Evolutionary conservation across 2,113 vertebrate species (phyloP).

Genomic region (Syngnathus floridae): DNA sequence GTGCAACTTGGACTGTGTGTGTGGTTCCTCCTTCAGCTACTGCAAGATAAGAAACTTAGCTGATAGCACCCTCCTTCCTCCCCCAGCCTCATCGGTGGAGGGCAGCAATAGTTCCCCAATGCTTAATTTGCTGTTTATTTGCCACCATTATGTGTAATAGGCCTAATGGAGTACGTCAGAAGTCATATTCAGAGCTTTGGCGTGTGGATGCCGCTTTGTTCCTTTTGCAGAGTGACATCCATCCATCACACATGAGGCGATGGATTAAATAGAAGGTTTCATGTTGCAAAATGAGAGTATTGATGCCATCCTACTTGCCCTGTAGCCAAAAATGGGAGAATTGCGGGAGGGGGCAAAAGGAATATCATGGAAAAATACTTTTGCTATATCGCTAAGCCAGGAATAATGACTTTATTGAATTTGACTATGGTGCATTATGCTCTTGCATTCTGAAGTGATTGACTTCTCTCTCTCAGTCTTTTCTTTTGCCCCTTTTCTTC

Average conservation of each 20-base stretch:
- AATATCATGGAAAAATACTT: slow-evolving; percentile 54
- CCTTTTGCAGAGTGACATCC: slow-evolving; percentile 25
- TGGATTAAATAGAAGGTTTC: slow-evolving; percentile 49
- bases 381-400: slow-evolving; percentile 48
- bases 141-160: slow-evolving; percentile 46
- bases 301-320: slow-evolving; percentile 45
- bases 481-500: slow-evolving; percentile 37
- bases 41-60: slow-evolving; percentile 50
- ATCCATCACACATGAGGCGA: slow-evolving; percentile 35
- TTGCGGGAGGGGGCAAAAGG: slow-evolving; percentile 24
- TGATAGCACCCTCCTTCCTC: not conserved
- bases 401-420: slow-evolving; percentile 69
- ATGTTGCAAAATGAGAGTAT: slow-evolving; percentile 45
- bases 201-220: slow-evolving; percentile 17
- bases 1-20: slow-evolving; percentile 52
- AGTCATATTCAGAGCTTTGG: slow-evolving; percentile 28
- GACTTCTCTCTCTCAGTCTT: slow-evolving; percentile 62
- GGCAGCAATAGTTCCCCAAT: slow-evolving; percentile 28
- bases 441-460: slow-evolving; percentile 64
- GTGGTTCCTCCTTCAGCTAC: slow-evolving; percentile 56
- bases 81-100: slow-evolving; percentile 6
- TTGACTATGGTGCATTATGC: slow-evolving; percentile 62
- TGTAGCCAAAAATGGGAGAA: slow-evolving; percentile 36
- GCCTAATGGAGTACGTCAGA: slow-evolving; percentile 45
- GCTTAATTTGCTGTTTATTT: slow-evolving; percentile 45